Base-by-base conservation (phyloP, 2,113 vertebrate species). In the Lophura nycthemera region DNA sequence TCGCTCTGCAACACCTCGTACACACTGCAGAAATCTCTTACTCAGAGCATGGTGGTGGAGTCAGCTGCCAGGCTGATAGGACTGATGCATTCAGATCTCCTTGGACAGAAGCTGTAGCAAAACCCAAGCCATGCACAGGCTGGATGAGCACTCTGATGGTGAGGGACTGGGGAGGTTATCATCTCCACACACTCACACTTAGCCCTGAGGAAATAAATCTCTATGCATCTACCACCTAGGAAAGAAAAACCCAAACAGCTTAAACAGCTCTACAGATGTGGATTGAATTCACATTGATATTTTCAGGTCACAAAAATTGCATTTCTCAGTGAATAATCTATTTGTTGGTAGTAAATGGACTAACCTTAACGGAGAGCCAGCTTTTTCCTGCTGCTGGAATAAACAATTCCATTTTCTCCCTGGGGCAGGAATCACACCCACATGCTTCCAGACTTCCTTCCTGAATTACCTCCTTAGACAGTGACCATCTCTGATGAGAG, bases 381-480 rank as follows among this genome's bases (percentile, higher is more conserved):
- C 25, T 75, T 92, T 88, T 93, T 89, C 65, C 69, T 92, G 73
- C 69, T 78, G 79, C 79, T 95, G 91, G 69, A 91, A 88, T 86
- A 95, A 97, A 96, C 72, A 95, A 91, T 92, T 95, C 83, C 47
- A 7, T 32, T 69, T 82, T 94, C 71, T 91, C 95, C 86, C 93
- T 82, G 18, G 88, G 69, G 95, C 40, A 90, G 57, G 38, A 81
- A 64, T 91, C 83, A 94, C 91, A 94, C 95, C 93, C 93, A 94
- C 89, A 77, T 88, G 89, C 76, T 89, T 93, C 72, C 76, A 88
- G 74, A 57, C 76, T 95, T 96, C 90, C 93, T 93, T 95, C 91
- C 89, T 86, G 79, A 95, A 86, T 89, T 91, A 79, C 79, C 77
- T 95, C 80, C 73, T 95, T 76, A 88, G 76, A 54, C 61, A 67